A percentile compares a stretch with the other conserved stretches of the same genome.
Evolutionary conservation across 1,140 invertebrate species (phyloP).

Genomic region (Pantala flavescens): DNA sequence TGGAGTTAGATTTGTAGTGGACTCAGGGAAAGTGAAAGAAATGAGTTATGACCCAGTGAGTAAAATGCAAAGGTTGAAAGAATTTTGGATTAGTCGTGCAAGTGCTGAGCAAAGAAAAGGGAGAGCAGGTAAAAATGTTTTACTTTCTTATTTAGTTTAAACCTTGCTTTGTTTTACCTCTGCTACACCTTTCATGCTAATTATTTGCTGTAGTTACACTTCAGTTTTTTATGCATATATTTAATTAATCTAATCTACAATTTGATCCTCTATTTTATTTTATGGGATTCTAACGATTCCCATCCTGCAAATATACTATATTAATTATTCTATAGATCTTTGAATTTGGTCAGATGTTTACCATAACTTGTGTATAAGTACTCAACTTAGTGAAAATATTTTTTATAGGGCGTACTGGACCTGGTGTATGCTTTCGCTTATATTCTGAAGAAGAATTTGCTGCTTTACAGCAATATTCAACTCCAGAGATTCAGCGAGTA

Average conservation of each 20-base stretch:
- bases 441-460: conserved; percentile 83
- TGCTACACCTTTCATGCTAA: not conserved
- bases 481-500: conserved; percentile 85
- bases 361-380: no score
- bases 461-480: conserved; percentile 62
- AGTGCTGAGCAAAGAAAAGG: conserved; percentile 96
- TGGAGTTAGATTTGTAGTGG: conserved; percentile 93
- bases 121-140: conserved; percentile 55
- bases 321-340: no score
- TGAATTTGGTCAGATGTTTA: no score
- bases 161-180: not conserved
- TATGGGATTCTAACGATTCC: no score
- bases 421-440: conserved; percentile 61
- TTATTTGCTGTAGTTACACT: not conserved
- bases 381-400: not conserved
- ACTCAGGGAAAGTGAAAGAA: conserved; percentile 95
- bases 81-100: conserved; percentile 95
- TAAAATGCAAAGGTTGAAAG: conserved; percentile 80
- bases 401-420: conserved; percentile 45
- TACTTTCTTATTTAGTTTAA: not conserved
- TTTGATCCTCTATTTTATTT: no score
- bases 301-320: no score
- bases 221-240: not conserved
- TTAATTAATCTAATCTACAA: no score
- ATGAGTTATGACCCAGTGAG: conserved; percentile 87